Evolutionary conservation across 2,888 invertebrate species (phyloP).

Genomic region (Koerneria pararmatus): DNA sequence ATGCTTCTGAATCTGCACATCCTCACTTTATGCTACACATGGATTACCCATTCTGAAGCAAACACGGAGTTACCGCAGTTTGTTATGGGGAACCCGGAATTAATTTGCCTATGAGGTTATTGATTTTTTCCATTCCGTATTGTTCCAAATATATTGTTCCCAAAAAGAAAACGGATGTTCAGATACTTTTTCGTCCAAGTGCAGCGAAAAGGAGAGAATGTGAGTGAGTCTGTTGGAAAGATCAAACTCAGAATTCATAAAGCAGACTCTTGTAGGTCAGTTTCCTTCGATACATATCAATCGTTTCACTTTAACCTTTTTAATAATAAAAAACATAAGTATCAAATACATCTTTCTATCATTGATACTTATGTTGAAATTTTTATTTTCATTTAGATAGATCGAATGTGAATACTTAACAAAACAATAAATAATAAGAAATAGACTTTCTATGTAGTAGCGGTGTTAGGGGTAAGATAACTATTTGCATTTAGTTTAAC

Average conservation of each 20-base stretch:
- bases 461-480: background rate
- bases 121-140: background rate
- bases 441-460: background rate
- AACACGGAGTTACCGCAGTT: no score
- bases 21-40: no score
- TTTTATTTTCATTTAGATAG: background rate
- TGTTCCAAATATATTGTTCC: background rate
- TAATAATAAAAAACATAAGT: background rate
- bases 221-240: background rate
- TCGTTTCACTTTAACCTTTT: no score
- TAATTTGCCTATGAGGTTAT: no score
- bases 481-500: background rate
- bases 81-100: no score
- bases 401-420: background rate
- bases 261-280: no score
- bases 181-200: constrained; percentile 21
- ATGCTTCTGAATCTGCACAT: no score
- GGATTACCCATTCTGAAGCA: no score
- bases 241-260: background rate
- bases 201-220: constrained; percentile 5
- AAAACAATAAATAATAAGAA: background rate
- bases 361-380: background rate
- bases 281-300: no score
- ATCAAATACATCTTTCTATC: background rate
- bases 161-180: constrained; percentile 6